These are phyloP conservation scores for Laspeyria flexula DNA, from an alignment of 2,888 invertebrate species.

Conservation along the genomic window DNA sequence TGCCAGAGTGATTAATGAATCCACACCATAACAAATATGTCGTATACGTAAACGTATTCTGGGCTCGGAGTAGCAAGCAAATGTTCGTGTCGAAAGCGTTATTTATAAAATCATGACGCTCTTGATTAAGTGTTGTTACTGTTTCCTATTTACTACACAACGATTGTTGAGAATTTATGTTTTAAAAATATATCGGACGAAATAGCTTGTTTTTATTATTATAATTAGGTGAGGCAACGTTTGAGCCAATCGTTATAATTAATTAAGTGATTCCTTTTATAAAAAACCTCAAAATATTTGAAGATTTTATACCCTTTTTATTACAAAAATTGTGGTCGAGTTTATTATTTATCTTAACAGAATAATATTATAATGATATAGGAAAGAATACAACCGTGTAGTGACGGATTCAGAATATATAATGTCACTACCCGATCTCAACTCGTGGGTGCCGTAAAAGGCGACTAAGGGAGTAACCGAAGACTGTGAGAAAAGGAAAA, in stretches of 20 bases:
- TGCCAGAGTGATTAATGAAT: conserved; percentile 70
- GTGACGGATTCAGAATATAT: too few species aligned
- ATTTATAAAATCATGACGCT: conserved; percentile 31
- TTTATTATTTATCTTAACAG: too few species aligned
- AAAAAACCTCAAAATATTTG: too few species aligned
- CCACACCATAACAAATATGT: conserved; percentile 69
- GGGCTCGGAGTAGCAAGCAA: conserved; percentile 34
- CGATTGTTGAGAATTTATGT: conserved; percentile 5
- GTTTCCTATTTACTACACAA: conserved; percentile 1
- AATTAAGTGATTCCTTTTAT: too few species aligned
- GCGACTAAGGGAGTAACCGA: too few species aligned
- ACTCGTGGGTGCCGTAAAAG: too few species aligned
- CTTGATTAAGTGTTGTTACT: conserved; percentile 7
- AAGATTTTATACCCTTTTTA: too few species aligned
- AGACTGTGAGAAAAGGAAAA: too few species aligned
- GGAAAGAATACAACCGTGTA: too few species aligned
- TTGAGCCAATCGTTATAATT: neutral
- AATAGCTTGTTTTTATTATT: conserved; percentile 2
- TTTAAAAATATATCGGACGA: neutral
- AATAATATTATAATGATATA: too few species aligned
- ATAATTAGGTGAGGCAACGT: conserved; percentile 1
- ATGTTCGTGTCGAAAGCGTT: conserved; percentile 34
- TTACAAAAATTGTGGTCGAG: too few species aligned
- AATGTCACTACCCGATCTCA: too few species aligned
- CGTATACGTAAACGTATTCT: conserved; percentile 50